A percentile compares a stretch with the other conserved stretches of the same genome.
These are phyloP conservation scores for Ictalurus punctatus DNA, from an alignment of 2,113 vertebrate genomes.

Conservation along the genomic window DNA sequence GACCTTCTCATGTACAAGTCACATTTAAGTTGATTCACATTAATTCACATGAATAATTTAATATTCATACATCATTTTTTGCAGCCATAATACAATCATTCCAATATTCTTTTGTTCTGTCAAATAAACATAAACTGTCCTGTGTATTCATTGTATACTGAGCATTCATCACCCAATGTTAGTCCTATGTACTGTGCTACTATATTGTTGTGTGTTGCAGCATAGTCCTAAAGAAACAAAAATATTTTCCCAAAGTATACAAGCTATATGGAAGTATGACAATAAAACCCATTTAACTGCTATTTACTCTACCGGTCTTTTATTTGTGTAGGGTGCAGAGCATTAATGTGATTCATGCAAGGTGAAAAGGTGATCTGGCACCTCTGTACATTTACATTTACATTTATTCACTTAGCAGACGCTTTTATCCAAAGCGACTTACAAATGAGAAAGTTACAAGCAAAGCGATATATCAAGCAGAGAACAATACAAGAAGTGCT, in stretches of 20 bases:
- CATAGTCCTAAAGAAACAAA: background rate
- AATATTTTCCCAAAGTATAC: background rate
- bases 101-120: background rate
- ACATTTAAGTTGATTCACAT: background rate
- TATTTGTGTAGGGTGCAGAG: background rate
- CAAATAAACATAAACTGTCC: background rate
- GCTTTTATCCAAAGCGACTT: no score
- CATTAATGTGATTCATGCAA: background rate
- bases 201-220: background rate
- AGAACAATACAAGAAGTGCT: no score
- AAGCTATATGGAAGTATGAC: background rate
- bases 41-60: background rate
- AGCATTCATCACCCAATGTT: background rate
- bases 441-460: no score
- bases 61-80: background rate
- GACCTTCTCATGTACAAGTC: background rate
- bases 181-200: background rate
- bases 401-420: no score
- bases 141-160: background rate
- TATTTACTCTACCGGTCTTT: background rate
- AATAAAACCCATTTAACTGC: background rate
- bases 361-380: background rate
- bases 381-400: no score
- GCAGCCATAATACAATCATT: background rate
- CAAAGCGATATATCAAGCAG: no score